Conservation (phyloP, 2,888 invertebrate species). For the Amphipyra berbera region DNA sequence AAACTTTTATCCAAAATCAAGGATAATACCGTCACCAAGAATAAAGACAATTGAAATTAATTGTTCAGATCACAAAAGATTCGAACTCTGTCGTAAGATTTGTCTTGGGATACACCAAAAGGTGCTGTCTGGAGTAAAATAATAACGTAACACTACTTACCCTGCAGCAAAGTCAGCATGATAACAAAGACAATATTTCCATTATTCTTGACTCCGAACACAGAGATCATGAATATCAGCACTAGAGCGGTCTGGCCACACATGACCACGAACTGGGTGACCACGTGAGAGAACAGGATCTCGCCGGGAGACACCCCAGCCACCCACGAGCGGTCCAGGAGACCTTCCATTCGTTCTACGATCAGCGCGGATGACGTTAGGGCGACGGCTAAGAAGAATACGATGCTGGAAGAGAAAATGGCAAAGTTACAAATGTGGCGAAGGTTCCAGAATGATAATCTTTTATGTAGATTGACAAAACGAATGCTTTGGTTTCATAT, state of each 20-base stretch:
- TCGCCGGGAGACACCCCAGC: slow-evolving; percentile 97
- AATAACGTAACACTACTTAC: slow-evolving; percentile 64
- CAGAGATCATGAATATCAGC: slow-evolving; percentile 96
- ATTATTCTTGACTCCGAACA: slow-evolving; percentile 96
- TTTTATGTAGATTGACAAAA: too few species aligned
- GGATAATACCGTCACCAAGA: too few species aligned
- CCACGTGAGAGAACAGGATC: slow-evolving; percentile 97
- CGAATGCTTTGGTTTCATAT: too few species aligned
- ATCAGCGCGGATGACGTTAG: slow-evolving; percentile 97
- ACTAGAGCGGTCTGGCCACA: slow-evolving; percentile 97
- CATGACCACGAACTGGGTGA: slow-evolving; percentile 98
- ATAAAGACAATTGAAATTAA: too few species aligned
- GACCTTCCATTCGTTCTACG: slow-evolving; percentile 97
- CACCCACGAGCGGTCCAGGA: slow-evolving; percentile 97
- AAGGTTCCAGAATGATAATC: too few species aligned
- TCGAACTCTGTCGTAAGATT: too few species aligned
- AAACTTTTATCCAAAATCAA: too few species aligned
- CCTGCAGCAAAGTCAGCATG: slow-evolving; percentile 96
- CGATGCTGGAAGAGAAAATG: slow-evolving; percentile 91
- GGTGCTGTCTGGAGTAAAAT: too few species aligned
- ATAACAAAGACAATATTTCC: slow-evolving; percentile 96
- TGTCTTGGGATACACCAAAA: too few species aligned
- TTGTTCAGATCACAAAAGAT: too few species aligned
- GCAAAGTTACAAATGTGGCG: too few species aligned
- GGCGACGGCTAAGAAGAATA: slow-evolving; percentile 98